Percentiles rank a stretch among this genome's conserved stretches.
Conservation (phyloP, 2,113 vertebrate species). For the Percopsis transmontana region DNA sequence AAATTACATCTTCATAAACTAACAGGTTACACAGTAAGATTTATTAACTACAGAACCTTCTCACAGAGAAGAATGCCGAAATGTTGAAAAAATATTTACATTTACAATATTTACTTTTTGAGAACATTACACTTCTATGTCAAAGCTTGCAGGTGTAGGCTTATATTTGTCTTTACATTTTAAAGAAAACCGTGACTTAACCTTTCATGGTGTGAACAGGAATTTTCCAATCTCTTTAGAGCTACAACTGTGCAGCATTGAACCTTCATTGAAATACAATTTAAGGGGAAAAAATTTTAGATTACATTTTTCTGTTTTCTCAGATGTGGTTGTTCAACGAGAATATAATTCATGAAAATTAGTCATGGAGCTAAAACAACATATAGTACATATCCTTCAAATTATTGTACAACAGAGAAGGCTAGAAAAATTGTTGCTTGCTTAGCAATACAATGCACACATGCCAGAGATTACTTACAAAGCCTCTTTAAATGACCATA, state of each 20-base stretch:
- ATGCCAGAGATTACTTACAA: conserved; percentile 32
- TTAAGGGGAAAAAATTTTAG: conserved; percentile 17
- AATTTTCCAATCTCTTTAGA: conserved; percentile 3
- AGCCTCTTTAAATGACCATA: conserved; percentile 27
- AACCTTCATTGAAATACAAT: not conserved
- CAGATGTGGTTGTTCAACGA: conserved; percentile 28
- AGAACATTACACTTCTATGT: not conserved
- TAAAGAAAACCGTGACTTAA: no score
- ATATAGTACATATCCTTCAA: conserved; percentile 18
- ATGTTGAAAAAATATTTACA: conserved; percentile 25
- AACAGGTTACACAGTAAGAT: not conserved
- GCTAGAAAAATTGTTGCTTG: conserved; percentile 3
- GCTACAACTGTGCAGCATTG: conserved; percentile 7
- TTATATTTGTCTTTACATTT: no score
- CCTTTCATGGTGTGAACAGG: not conserved
- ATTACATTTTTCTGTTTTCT: conserved; percentile 35
- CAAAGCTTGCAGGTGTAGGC: not conserved
- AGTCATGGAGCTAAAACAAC: conserved; percentile 34
- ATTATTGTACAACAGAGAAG: conserved; percentile 25
- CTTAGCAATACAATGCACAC: conserved; percentile 15
- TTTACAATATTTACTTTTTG: not conserved
- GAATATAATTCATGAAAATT: conserved; percentile 39
- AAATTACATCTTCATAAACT: not conserved
- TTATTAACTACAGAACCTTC: conserved; percentile 73
- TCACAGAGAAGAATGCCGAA: conserved; percentile 84